phyloP scores from a whole-genome alignment of 2,113 vertebrate genomes.

The Gadus chalcogrammus region DNA sequence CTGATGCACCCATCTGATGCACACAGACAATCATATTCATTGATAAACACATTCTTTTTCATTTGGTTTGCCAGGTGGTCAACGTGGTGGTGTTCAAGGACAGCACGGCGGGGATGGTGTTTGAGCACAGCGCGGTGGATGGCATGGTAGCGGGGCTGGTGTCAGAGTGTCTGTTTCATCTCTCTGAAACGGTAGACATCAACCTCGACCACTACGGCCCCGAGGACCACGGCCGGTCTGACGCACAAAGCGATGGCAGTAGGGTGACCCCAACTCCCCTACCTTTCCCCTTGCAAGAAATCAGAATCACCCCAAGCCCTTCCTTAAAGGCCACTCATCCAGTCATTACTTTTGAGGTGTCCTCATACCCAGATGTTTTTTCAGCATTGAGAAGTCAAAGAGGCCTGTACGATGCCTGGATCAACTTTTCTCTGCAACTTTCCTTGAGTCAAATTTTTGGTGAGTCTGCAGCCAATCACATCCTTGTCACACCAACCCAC shows the following conservation, averaged over 20 bases:
- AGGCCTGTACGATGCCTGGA: constrained; percentile 74
- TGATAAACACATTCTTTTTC: constrained; percentile 1
- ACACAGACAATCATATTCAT: background rate
- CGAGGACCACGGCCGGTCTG: constrained; percentile 30
- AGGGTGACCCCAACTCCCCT: constrained; percentile 42
- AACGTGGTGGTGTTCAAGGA: constrained; percentile 77
- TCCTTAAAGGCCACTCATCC: constrained; percentile 46
- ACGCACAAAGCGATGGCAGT: constrained; percentile 20
- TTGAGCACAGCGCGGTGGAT: constrained; percentile 76
- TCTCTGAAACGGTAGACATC: constrained; percentile 67
- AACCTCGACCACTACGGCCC: constrained; percentile 25
- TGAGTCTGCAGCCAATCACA: constrained; percentile 55
- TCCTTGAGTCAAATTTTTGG: constrained; percentile 70
- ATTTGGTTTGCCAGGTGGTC: constrained; percentile 58
- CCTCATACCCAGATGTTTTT: constrained; percentile 73
- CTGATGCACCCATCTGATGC: background rate
- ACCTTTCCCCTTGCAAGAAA: constrained; percentile 44
- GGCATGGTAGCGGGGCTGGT: constrained; percentile 76
- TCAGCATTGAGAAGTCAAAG: constrained; percentile 67
- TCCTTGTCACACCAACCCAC: constrained; percentile 77
- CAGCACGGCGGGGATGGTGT: constrained; percentile 69
- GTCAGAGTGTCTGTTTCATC: constrained; percentile 57
- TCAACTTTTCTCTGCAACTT: constrained; percentile 77
- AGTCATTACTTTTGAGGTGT: constrained; percentile 71
- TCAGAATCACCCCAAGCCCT: constrained; percentile 23